Evolutionary conservation across 2,888 invertebrate species (phyloP), one percentile per base, ranked within the genome.

Genomic region (Spisula subtruncata): DNA sequence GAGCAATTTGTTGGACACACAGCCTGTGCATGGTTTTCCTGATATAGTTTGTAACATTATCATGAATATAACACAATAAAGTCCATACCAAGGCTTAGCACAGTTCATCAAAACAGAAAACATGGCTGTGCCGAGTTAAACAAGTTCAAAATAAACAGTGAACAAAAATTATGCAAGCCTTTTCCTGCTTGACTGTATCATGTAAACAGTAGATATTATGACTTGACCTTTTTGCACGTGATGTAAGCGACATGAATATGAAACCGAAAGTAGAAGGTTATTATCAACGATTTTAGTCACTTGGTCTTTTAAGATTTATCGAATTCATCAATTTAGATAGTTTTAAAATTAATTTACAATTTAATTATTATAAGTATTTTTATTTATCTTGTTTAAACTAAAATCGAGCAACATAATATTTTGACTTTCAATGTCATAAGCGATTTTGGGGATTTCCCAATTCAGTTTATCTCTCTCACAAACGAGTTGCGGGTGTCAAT

Each of bases 1-100:
- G 56, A 98, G 96, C 29, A 90, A n/a, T 75, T 81, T 89, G n/a
- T 84, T 79, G 18, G 75, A 35, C 4, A 75, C 32, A 75, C 75
- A 75, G 0, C 75, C 75, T 75, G 4, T 35, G 16, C 75, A 75
- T 35, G 35, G 75, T 35, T 35, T 75, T 18, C 16, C 8, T 25
- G 14, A 16, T 16, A 75, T 35, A 75, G 32, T 75, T 75, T 35
- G 75, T 5, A 29, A 2, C 32, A 32, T 16, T 16, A 75, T 4
- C 35, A 75, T 5, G 16, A 75, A 75, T 0, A 75, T 12, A 75
- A 35, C 75, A 32, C 4, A 75, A 75, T 35, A 32, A 18, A 35
- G 12, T 75, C 32, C 29, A 32, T 4, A 18, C 32, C 10, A 14
- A 14, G 75, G 32, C 75, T 8, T 35, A 0, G 4, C 32, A 18